Evolutionary conservation across 2,888 invertebrate genomes (phyloP).

Genomic region (Tenthredo livida): DNA sequence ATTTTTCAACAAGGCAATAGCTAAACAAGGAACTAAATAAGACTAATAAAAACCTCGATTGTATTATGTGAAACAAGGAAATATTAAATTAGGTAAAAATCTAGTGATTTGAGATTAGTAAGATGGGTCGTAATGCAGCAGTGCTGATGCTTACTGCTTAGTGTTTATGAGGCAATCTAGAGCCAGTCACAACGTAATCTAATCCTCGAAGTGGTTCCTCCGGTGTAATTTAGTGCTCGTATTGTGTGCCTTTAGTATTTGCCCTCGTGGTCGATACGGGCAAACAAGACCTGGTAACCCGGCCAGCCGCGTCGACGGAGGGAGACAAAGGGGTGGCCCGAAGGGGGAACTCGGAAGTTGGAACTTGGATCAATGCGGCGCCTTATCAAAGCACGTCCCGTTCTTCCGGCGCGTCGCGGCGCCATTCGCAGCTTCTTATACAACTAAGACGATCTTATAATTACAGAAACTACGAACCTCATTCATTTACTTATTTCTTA

Average conservation of each 20-base stretch:
- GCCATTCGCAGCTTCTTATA: conserved; percentile 48
- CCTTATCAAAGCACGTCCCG: conserved; percentile 51
- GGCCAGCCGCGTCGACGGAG: conserved; percentile 33
- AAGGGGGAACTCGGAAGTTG: conserved; percentile 47
- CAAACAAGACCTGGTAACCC: conserved; percentile 51
- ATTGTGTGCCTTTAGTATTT: conserved; percentile 52
- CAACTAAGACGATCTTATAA: background rate
- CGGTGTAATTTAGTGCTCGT: conserved; percentile 51
- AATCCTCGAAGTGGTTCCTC: conserved; percentile 51
- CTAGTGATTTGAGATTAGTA: background rate
- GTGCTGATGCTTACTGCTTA: conserved; percentile 10
- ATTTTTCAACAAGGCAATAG: no score
- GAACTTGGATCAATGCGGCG: conserved; percentile 53
- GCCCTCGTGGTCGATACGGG: conserved; percentile 54
- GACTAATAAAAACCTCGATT: background rate
- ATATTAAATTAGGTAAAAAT: background rate
- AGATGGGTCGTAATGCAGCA: background rate
- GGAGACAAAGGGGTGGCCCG: conserved; percentile 32
- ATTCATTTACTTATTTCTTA: background rate
- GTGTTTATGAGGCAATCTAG: conserved; percentile 47
- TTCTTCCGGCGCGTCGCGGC: conserved; percentile 39
- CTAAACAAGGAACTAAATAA: no score
- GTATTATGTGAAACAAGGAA: background rate
- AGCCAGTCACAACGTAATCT: conserved; percentile 51
- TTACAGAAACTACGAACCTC: background rate